phyloP scores from a whole-genome alignment of 2,888 invertebrate species.

The Linnaemya vulpina region DNA sequence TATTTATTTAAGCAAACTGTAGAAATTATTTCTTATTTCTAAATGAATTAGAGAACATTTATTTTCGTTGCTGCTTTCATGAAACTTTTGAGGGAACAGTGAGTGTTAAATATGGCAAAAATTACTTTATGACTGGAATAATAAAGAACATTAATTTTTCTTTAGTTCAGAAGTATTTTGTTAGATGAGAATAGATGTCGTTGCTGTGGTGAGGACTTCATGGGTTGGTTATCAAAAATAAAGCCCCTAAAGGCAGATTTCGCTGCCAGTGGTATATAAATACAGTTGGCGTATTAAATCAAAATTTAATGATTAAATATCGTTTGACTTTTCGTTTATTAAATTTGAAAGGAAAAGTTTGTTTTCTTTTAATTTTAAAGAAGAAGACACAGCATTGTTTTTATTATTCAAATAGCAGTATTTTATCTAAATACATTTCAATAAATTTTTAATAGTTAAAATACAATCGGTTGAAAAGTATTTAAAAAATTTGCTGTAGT shows the following conservation, averaged over 20 bases:
- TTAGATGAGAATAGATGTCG: not conserved
- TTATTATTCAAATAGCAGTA: too few species aligned
- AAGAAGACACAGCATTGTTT: too few species aligned
- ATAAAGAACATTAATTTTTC: constrained; percentile 7
- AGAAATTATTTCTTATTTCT: not conserved
- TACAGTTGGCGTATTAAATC: not conserved
- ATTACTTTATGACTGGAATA: constrained; percentile 21
- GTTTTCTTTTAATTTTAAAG: too few species aligned
- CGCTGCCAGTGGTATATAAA: not conserved
- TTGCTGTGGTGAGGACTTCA: not conserved
- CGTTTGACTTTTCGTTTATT: too few species aligned
- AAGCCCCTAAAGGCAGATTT: not conserved
- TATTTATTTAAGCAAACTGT: constrained; percentile 24
- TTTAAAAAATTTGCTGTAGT: too few species aligned
- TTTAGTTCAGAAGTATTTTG: constrained; percentile 18
- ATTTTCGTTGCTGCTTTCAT: not conserved
- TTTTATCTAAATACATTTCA: too few species aligned
- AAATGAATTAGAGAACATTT: constrained; percentile 43
- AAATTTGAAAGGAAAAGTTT: too few species aligned
- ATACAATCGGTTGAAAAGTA: too few species aligned
- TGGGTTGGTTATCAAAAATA: not conserved
- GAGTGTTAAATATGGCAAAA: constrained; percentile 24
- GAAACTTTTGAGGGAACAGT: constrained; percentile 1
- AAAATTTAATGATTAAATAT: too few species aligned
- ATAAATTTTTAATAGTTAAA: too few species aligned